Conservation (phyloP, 2,888 invertebrate genomes). For the Drosophila leonis region DNA sequence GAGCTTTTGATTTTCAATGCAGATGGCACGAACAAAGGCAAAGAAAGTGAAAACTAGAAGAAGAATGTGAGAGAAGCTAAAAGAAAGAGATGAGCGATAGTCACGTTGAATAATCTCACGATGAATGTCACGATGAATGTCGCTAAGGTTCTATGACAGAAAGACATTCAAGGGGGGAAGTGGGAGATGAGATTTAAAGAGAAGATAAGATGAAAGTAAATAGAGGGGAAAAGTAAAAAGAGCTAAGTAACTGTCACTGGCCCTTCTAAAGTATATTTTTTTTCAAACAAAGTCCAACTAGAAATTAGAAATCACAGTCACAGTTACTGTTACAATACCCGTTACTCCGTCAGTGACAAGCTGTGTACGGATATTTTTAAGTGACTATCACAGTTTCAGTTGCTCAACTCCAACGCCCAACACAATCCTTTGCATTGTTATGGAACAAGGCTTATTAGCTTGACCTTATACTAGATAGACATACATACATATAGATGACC, state of each 20-base stretch:
- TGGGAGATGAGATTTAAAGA: background rate
- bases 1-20: background rate
- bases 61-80: background rate
- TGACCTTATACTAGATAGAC: background rate
- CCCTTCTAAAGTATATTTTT: no score
- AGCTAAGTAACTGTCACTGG: no score
- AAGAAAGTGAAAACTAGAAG: constrained; percentile 16
- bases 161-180: no score
- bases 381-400: background rate
- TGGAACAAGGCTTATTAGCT: constrained; percentile 8
- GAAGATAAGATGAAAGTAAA: no score
- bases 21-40: constrained; percentile 14
- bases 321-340: background rate
- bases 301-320: background rate
- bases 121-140: background rate
- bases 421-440: constrained; percentile 1
- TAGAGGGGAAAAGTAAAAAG: no score
- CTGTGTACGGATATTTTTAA: background rate
- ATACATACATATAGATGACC: background rate
- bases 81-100: background rate
- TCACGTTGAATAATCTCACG: no score
- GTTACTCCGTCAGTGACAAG: background rate
- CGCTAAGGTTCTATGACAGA: background rate
- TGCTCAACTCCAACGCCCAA: background rate
- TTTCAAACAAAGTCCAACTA: background rate